A percentile compares a stretch with the other conserved stretches of the same genome.
These are phyloP conservation scores for Athalia cordata DNA, from an alignment of 2,888 invertebrate genomes.

Conservation along the genomic window DNA sequence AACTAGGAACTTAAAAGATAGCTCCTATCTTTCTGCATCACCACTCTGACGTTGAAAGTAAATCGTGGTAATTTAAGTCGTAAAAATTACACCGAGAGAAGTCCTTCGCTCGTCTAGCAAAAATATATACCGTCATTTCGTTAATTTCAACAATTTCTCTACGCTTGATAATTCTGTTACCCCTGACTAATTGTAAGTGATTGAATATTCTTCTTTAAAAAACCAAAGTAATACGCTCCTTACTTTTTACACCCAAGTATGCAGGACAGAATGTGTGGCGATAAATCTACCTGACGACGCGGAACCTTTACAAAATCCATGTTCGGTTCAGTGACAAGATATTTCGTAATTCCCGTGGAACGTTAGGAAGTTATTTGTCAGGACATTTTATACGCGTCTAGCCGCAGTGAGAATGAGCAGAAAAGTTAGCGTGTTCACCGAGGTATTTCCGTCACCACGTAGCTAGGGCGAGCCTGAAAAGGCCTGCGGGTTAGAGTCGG, in stretches of 20 bases:
- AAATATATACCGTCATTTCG: no score
- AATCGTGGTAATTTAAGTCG: background rate
- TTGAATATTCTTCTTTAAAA: no score
- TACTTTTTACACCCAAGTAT: no score
- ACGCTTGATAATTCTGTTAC: no score
- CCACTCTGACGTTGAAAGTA: background rate
- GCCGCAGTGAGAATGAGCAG: background rate
- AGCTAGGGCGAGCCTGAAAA: constrained; percentile 22
- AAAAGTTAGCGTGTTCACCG: constrained; percentile 9
- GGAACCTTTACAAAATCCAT: background rate
- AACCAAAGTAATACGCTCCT: no score
- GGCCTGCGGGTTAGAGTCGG: background rate
- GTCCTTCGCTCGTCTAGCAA: no score
- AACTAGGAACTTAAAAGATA: background rate
- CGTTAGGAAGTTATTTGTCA: background rate
- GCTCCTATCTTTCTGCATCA: background rate
- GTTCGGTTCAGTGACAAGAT: background rate
- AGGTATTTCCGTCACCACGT: constrained; percentile 19
- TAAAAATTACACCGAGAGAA: background rate
- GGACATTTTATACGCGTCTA: constrained; percentile 19
- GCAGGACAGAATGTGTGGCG: background rate
- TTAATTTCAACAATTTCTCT: no score
- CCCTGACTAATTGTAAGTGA: no score
- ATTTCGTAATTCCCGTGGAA: background rate
- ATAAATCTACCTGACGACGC: background rate